Evolutionary conservation across 2,888 invertebrate genomes (phyloP).

Genomic region (Scaeva pyrastri): DNA sequence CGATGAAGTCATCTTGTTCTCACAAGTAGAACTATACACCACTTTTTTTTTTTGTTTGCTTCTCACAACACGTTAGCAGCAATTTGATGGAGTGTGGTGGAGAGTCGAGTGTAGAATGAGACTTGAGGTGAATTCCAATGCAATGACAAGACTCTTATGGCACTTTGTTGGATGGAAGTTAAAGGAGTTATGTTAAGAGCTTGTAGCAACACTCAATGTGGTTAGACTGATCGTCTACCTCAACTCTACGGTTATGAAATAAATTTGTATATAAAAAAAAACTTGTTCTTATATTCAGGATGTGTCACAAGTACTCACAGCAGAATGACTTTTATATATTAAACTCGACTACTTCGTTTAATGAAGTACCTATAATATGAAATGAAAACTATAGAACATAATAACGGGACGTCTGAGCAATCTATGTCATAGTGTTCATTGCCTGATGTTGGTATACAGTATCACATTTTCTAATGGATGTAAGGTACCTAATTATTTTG

Average conservation of each 20-base stretch:
- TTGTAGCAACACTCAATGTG: conserved; percentile 22
- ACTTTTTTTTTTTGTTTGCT: conserved; percentile 33
- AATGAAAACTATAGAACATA: conserved; percentile 14
- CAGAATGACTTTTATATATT: conserved; percentile 13
- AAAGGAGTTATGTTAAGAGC: conserved; percentile 31
- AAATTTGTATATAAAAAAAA: conserved; percentile 7
- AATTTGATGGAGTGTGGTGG: not conserved
- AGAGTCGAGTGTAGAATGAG: conserved; percentile 11
- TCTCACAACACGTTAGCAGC: not conserved
- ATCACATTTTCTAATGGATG: too few relatives aligned
- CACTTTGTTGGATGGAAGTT: conserved; percentile 21
- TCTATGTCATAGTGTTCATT: conserved; percentile 1
- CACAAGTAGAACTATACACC: conserved; percentile 30
- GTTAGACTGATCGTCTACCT: conserved; percentile 40
- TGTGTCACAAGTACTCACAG: conserved; percentile 15
- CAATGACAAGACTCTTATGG: conserved; percentile 58
- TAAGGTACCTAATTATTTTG: too few relatives aligned
- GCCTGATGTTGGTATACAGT: not conserved
- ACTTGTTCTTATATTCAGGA: conserved; percentile 18
- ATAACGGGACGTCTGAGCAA: conserved; percentile 1
- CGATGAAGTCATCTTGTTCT: conserved; percentile 67
- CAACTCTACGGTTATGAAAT: conserved; percentile 14
- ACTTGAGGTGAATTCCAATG: conserved; percentile 61
- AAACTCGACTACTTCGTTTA: conserved; percentile 8
- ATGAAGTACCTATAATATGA: not conserved